Conservation (phyloP, 2,888 invertebrate genomes). For the Chymomyza fuscimana region DNA sequence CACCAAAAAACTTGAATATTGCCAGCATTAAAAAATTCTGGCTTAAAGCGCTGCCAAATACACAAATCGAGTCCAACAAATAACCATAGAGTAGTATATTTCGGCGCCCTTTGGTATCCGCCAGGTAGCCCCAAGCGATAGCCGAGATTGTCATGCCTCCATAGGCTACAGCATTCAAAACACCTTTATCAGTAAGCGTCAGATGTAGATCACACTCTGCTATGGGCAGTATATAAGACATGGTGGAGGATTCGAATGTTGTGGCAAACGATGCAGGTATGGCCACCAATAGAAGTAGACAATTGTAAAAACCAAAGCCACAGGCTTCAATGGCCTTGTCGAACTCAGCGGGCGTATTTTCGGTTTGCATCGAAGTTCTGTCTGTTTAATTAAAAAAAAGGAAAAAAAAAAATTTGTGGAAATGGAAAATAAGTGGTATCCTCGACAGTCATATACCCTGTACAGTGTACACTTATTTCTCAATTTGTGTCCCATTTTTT, state of each 20-base stretch:
- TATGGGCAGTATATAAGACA: constrained; percentile 87
- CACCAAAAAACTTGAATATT: constrained; percentile 86
- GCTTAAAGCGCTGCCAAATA: constrained; percentile 83
- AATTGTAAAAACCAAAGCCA: constrained; percentile 86
- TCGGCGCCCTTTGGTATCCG: constrained; percentile 86
- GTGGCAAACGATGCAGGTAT: constrained; percentile 85
- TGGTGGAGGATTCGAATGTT: constrained; percentile 86
- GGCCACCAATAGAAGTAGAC: constrained; percentile 82
- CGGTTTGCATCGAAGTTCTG: constrained; percentile 28
- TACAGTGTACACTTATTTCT: too few relatives aligned
- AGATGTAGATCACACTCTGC: constrained; percentile 88
- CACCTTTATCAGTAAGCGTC: constrained; percentile 85
- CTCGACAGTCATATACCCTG: too few relatives aligned
- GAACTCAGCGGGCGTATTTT: constrained; percentile 82
- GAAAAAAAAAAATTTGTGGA: constrained; percentile 1
- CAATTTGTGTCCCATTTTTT: too few relatives aligned
- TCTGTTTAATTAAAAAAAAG: constrained; percentile 15
- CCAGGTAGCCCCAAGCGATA: constrained; percentile 88
- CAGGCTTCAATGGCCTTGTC: constrained; percentile 86
- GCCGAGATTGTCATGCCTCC: constrained; percentile 89
- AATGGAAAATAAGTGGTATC: too few relatives aligned
- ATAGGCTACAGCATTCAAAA: constrained; percentile 86
- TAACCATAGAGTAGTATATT: constrained; percentile 85
- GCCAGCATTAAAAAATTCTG: constrained; percentile 85
- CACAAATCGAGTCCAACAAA: constrained; percentile 83